Conservation (phyloP, 1,140 invertebrate genomes). For the Trinorchestia longiramus region DNA sequence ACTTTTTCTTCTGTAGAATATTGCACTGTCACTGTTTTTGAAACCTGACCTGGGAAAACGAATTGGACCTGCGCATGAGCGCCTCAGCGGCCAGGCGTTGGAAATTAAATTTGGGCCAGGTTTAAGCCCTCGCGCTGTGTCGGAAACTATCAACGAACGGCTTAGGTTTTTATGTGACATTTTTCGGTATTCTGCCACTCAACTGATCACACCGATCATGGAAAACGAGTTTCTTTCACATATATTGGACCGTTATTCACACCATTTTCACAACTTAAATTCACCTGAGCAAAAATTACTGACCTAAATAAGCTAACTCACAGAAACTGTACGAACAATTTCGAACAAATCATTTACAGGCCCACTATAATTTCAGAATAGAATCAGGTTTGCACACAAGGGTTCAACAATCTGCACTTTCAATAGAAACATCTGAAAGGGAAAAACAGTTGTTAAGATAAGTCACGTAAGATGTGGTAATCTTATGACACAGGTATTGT, state of each 20-base stretch:
- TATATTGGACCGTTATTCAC: neutral
- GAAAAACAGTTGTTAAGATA: neutral
- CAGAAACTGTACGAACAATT: neutral
- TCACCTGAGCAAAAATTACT: neutral
- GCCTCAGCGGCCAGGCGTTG: neutral
- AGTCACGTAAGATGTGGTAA: neutral
- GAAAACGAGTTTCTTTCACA: neutral
- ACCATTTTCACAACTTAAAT: neutral
- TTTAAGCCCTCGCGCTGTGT: neutral
- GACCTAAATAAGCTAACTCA: neutral
- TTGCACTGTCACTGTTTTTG: slow-evolving; percentile 7
- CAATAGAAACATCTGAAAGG: neutral
- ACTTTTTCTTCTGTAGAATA: neutral
- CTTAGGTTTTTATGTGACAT: neutral
- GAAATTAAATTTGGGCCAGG: neutral
- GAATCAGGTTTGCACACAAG: neutral
- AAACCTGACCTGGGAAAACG: neutral
- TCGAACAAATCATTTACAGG: neutral
- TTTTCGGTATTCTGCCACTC: neutral
- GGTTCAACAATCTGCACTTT: neutral
- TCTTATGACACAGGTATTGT: no score
- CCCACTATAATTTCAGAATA: neutral
- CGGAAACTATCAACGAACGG: neutral
- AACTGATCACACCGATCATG: neutral
- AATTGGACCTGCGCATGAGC: neutral